Conservation (phyloP, 2,888 invertebrate species). For the Polydrusus cervinus region DNA sequence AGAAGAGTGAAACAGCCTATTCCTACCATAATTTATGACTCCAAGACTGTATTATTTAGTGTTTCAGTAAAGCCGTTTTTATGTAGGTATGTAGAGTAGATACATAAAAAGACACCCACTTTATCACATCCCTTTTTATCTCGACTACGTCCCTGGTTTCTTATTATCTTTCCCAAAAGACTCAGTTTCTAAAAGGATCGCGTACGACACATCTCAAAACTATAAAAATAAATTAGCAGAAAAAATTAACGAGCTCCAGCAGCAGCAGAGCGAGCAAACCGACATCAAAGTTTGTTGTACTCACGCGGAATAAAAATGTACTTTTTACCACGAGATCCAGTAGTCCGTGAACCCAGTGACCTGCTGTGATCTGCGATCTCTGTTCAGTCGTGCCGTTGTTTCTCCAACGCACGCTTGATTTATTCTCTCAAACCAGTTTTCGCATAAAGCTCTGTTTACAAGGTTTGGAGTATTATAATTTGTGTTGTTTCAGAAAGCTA, state of each 20-base stretch:
- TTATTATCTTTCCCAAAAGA: conserved; percentile 11
- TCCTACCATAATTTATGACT: too few relatives aligned
- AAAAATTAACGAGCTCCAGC: conserved; percentile 46
- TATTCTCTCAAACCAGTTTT: conserved; percentile 50
- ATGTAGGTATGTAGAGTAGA: too few relatives aligned
- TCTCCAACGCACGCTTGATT: conserved; percentile 62
- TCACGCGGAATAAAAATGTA: conserved; percentile 59
- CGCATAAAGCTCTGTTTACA: conserved; percentile 45
- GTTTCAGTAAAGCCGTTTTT: too few relatives aligned
- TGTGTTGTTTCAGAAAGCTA: neutral
- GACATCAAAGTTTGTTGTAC: conserved; percentile 56
- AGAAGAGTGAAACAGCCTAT: too few relatives aligned
- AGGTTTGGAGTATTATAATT: neutral
- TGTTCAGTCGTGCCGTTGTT: conserved; percentile 68
- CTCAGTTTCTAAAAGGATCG: conserved; percentile 18
- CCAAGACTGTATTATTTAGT: too few relatives aligned
- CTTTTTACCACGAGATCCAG: conserved; percentile 67
- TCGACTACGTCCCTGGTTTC: neutral
- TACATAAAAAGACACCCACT: too few relatives aligned
- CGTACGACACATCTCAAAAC: conserved; percentile 42
- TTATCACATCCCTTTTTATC: too few relatives aligned
- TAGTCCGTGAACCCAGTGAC: conserved; percentile 71
- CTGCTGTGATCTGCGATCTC: conserved; percentile 68
- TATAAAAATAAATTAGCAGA: conserved; percentile 50
- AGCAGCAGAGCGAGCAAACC: conserved; percentile 42